Base-by-base conservation (phyloP, 2,888 invertebrate species). In the Ferrisia virgata region DNA sequence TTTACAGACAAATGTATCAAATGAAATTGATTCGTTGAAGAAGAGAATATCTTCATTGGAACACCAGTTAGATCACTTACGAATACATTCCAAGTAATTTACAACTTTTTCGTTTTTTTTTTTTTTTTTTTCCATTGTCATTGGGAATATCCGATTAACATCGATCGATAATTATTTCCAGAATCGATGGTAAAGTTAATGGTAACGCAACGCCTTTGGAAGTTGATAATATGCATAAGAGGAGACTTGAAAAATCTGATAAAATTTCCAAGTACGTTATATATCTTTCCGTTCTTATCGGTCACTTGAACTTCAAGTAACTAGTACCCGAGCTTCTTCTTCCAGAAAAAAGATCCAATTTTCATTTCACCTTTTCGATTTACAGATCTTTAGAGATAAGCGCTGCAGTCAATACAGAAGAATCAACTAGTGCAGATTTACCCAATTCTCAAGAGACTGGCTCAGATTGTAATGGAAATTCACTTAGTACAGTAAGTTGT, bases 11-110 rank as follows among this genome's bases (percentile, higher is more conserved):
- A 82, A 40, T 33, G 39, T 81, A n/a, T 64, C 69, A 13, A 69
- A 40, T 15, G 82, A 82, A 40, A 25, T 82, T 5, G 82, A 82
- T 72, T 82, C 82, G 3, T n/a, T 82, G 25, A 82, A 82, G 69
- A 82, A 43, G 31, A n/a, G 72, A 40, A n/a, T 82, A 18, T 31
- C 69, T 1, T 39, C n/a, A 43, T 43, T 82, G n/a, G 82, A 82
- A 82, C 82, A 69, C 28, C 82, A 82, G 43, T 76, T 82, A 2
- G 82, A 72, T 9, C 82, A 82, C 43, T 69, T 82, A n/a, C 40
- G 82, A 43, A 82, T 82, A 69, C 82, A 82, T 82, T 82, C 82
- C 43, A 82, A 82, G 82, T 82, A 72, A 36, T 11, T 9, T 25
- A 28, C 5, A 3, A 47, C 6, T 18, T 47, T 18, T 0, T 3